These are phyloP conservation scores for Prolemur simus DNA, from an alignment of 2,113 vertebrate species.

Conservation along the genomic window DNA sequence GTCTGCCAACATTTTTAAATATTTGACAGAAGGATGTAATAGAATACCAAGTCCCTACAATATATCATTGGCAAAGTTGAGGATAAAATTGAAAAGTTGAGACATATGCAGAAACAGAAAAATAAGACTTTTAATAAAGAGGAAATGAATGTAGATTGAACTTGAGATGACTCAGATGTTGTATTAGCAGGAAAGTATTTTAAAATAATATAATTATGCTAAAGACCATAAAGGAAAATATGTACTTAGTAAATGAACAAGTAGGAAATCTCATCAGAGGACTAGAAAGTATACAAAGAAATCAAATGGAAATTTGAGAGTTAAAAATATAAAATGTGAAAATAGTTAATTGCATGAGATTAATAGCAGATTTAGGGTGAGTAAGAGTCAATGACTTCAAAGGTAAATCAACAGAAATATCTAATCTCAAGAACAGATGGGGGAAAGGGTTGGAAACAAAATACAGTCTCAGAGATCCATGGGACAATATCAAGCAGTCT, in stretches of 20 bases:
- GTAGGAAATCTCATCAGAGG: background rate
- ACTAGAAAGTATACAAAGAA: background rate
- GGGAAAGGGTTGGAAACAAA: background rate
- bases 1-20: background rate
- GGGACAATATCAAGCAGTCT: background rate
- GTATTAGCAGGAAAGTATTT: background rate
- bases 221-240: background rate
- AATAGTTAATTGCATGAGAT: background rate
- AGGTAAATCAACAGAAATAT: background rate
- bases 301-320: background rate
- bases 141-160: background rate
- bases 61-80: background rate
- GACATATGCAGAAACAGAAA: background rate
- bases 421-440: background rate
- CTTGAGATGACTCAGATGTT: background rate
- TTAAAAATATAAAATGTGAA: background rate
- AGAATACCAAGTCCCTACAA: background rate
- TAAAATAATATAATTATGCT: background rate
- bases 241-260: background rate
- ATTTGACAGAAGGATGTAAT: background rate
- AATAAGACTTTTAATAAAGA: background rate
- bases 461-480: background rate
- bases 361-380: background rate
- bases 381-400: background rate
- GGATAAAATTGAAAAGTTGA: background rate